A percentile compares a stretch with the other conserved stretches of the same genome.
Evolutionary conservation across 2,888 invertebrate genomes (phyloP).

Genomic region (Nowickia ferox): DNA sequence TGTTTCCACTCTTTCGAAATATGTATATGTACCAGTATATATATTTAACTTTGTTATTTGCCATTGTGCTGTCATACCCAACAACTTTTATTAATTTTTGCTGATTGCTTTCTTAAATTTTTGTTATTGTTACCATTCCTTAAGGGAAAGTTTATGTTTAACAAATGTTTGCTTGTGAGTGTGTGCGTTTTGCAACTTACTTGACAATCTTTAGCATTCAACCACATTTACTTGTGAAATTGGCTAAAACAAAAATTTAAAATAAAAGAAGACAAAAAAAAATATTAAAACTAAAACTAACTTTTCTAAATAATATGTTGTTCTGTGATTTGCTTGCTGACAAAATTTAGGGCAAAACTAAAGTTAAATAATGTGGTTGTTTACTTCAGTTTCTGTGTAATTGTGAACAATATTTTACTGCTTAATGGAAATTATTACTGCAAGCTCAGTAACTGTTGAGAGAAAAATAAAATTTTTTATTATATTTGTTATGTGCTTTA

Average conservation of each 20-base stretch:
- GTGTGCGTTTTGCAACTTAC: background rate
- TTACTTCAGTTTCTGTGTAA: constrained; percentile 32
- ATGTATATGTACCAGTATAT: background rate
- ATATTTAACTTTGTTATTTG: background rate
- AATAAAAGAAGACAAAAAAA: background rate
- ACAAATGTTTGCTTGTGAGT: background rate
- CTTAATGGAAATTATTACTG: constrained; percentile 36
- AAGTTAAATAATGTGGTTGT: constrained; percentile 56
- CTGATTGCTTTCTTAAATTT: constrained; percentile 1
- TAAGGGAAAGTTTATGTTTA: background rate
- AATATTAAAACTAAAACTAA: background rate
- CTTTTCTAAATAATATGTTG: constrained; percentile 23
- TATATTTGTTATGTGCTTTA: background rate
- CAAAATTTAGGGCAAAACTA: constrained; percentile 39
- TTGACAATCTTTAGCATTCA: constrained; percentile 6
- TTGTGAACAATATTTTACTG: constrained; percentile 5
- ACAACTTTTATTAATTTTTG: background rate
- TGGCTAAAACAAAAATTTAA: background rate
- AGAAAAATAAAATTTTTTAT: background rate
- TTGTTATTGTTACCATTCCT: background rate
- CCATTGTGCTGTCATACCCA: background rate
- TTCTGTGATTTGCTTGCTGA: constrained; percentile 35
- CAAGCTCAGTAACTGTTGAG: background rate
- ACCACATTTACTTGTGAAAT: constrained; percentile 8
- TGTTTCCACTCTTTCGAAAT: background rate